Conservation (phyloP, 2,113 vertebrate species). For the Coryphaenoides rupestris region DNA sequence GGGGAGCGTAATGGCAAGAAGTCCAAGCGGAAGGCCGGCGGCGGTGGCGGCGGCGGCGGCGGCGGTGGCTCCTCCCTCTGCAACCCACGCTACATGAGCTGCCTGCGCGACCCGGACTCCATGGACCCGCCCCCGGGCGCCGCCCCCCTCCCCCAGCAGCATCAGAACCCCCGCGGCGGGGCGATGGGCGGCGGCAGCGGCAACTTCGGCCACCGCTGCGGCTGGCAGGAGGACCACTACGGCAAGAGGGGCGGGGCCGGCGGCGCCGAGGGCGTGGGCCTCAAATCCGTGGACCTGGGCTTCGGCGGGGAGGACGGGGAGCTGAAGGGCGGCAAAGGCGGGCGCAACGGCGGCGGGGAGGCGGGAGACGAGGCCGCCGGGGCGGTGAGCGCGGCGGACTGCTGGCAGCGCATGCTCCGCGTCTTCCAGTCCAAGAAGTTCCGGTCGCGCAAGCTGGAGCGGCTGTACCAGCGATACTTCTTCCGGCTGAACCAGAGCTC, state of each 20-base stretch:
- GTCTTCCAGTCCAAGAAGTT: slow-evolving; percentile 96
- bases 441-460: slow-evolving; percentile 92
- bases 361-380: slow-evolving; percentile 50
- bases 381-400: slow-evolving; percentile 68
- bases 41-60: too few relatives aligned
- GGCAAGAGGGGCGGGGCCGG: slow-evolving; percentile 73
- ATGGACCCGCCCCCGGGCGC: slow-evolving; percentile 73
- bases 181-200: slow-evolving; percentile 62
- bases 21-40: slow-evolving; percentile 80
- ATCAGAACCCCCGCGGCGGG: slow-evolving; percentile 67
- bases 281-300: slow-evolving; percentile 81
- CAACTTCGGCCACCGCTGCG: slow-evolving; percentile 77
- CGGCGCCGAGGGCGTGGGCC: slow-evolving; percentile 76
- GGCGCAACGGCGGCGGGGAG: slow-evolving; percentile 56
- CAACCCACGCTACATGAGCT: slow-evolving; percentile 91
- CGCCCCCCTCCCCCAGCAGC: slow-evolving; percentile 69
- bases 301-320: slow-evolving; percentile 88
- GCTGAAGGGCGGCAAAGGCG: slow-evolving; percentile 61
- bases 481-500: slow-evolving; percentile 98
- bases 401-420: slow-evolving; percentile 80
- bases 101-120: slow-evolving; percentile 87
- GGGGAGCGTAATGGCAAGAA: slow-evolving; percentile 94
- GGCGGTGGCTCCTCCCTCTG: slow-evolving; percentile 84
- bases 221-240: slow-evolving; percentile 93
- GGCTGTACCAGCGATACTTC: slow-evolving; percentile 96